Conservation (phyloP, 2,797 vertebrate species). For the Malurus leucopterus region DNA sequence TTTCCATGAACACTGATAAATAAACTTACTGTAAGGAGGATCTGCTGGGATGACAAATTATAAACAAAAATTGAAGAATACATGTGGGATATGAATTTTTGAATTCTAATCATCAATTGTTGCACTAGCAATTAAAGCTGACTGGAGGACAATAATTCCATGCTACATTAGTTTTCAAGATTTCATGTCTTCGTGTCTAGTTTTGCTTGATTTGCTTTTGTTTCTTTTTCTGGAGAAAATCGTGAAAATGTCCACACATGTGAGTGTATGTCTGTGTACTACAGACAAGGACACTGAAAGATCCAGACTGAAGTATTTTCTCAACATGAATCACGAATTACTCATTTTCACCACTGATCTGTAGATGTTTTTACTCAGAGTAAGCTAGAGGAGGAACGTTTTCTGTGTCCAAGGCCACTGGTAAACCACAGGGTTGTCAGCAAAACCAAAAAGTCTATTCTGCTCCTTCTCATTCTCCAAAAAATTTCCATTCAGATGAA, state of each 20-base stretch:
- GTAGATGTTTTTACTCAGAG: neutral
- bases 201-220: neutral
- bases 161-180: neutral
- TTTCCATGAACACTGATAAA: constrained; percentile 43
- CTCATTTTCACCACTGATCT: neutral
- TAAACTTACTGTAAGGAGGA: constrained; percentile 16
- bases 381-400: neutral
- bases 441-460: neutral
- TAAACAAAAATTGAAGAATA: constrained; percentile 51
- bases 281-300: neutral
- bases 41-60: constrained; percentile 55
- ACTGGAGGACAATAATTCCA: constrained; percentile 23
- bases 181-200: neutral
- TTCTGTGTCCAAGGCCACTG: neutral
- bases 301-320: neutral
- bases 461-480: neutral
- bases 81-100: constrained; percentile 42
- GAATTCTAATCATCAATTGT: constrained; percentile 49
- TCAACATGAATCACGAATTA: neutral
- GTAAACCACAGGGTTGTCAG: neutral
- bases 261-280: neutral
- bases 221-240: neutral
- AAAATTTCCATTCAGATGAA: neutral
- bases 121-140: constrained; percentile 18
- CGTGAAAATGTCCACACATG: neutral